phyloP scores from a whole-genome alignment of 2,888 invertebrate species.

The Aphelenchoides bicaudatus region DNA sequence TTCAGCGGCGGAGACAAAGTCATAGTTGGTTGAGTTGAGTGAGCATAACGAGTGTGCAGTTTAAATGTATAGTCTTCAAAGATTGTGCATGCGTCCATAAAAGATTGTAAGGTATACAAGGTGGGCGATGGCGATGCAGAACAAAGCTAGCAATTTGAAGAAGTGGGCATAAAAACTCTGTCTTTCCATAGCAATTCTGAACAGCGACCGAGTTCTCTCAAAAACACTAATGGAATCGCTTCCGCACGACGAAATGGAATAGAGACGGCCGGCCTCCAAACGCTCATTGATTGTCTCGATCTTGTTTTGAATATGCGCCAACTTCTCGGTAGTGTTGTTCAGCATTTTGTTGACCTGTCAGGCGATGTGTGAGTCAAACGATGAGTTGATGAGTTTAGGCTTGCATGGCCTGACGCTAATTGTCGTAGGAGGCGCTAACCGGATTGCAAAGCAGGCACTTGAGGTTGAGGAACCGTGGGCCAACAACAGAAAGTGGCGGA shows the following conservation, averaged over 20 bases:
- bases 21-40: not conserved
- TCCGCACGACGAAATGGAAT: conserved; percentile 10
- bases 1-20: not conserved
- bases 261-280: conserved; percentile 28
- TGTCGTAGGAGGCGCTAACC: not conserved
- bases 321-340: conserved; percentile 27
- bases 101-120: conserved; percentile 45
- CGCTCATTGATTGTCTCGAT: conserved; percentile 30
- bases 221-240: conserved; percentile 27
- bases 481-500: conserved; percentile 7
- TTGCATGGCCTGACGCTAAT: too few species aligned
- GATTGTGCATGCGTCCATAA: conserved; percentile 29
- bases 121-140: conserved; percentile 50
- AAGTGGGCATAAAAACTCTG: conserved; percentile 48
- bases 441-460: too few species aligned
- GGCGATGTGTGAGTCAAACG: not conserved
- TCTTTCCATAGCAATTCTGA: conserved; percentile 21
- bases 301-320: conserved; percentile 24
- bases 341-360: not conserved
- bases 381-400: too few species aligned
- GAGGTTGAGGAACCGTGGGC: too few species aligned
- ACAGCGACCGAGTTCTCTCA: conserved; percentile 18
- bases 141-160: conserved; percentile 47
- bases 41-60: conserved; percentile 11
- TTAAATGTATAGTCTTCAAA: conserved; percentile 36